These are phyloP conservation scores for Erpornis zantholeuca DNA, from an alignment of 2,113 vertebrate genomes.

Conservation along the genomic window DNA sequence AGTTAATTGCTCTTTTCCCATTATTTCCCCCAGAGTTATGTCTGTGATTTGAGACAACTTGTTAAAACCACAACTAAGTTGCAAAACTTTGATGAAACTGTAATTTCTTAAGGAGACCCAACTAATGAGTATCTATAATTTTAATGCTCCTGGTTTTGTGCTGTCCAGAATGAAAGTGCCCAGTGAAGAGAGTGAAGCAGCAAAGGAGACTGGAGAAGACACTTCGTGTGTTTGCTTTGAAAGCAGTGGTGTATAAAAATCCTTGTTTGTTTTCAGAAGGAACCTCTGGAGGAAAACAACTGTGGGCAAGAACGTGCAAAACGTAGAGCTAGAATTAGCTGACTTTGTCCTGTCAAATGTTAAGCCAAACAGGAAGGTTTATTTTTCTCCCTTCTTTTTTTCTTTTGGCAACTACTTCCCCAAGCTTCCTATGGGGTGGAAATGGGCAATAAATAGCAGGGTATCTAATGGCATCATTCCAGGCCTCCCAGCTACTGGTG, in stretches of 20 bases:
- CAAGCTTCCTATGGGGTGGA: slow-evolving; percentile 75
- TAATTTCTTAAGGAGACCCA: neutral
- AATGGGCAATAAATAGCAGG: slow-evolving; percentile 80
- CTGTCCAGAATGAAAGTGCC: neutral
- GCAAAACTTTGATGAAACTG: neutral
- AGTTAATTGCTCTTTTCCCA: neutral
- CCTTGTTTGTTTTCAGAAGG: slow-evolving; percentile 45
- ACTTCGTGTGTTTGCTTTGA: slow-evolving; percentile 55
- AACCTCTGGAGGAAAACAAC: slow-evolving; percentile 59
- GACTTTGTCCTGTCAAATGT: slow-evolving; percentile 75
- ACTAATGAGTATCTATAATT: neutral
- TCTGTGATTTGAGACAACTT: neutral
- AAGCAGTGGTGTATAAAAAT: slow-evolving; percentile 66
- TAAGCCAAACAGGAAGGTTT: slow-evolving; percentile 71
- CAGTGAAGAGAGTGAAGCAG: neutral
- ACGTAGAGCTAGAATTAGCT: slow-evolving; percentile 66
- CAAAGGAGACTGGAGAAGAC: neutral
- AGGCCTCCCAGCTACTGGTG: slow-evolving; percentile 69
- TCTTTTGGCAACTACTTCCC: slow-evolving; percentile 65
- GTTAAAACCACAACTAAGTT: neutral
- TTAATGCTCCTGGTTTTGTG: neutral
- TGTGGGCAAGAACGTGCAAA: slow-evolving; percentile 67
- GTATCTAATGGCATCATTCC: slow-evolving; percentile 77
- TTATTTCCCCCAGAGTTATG: neutral
- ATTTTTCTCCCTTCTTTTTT: slow-evolving; percentile 42